Evolutionary conservation across 53 echinoderm and acorn worm genomes (phyloP), one percentile per base, ranked within the genome.

Genomic region (Stichopus horrens): DNA sequence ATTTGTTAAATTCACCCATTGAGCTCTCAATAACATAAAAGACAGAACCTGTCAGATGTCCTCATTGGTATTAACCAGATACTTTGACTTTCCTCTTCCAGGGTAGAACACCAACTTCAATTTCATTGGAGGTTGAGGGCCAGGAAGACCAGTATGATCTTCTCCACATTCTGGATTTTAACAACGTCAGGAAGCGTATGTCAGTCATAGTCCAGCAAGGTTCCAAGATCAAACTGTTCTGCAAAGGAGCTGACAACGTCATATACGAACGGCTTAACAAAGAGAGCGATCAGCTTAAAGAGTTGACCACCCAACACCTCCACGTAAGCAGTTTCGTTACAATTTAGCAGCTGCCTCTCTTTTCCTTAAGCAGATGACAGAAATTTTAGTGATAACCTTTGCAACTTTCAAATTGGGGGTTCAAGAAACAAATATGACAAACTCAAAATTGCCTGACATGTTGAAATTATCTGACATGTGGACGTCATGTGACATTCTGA

Each of bases 181-280:
- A 99, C 91, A 99, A 99, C 71, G 99, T 99, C 5, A 91, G 96
- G 7, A 96, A 99, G 68, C 91, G 96, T 73, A 99, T 99, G 99
- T 99, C 99, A 4, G 99, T 99, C 75, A 92, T 99, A 53, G 93
- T 99, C 67, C 89, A 90, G 83, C 95, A 96, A 88, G 94, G 94
- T 20, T 83, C 74, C 75, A 90, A 92, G 87, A 99, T 99, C 90
- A 89, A 86, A 76, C 88, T 99, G 85, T 99, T 91, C 91, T 99
- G 99, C 76, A 99, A 99, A 77, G 99, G 99, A 7, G 99, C 99
- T 0, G 99, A 99, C 73, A 94, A 90, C 37, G 99, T 99, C 76
- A 96, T 99, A 91, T 92, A 91, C 88, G 92, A 91, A 55, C 90
- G 99, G 22, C 90, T 99, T 0, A 87, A 93, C 73, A 84, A 88